Evolutionary conservation across 2,113 vertebrate species (phyloP).

Genomic region (Ceuthmochares aereus): DNA sequence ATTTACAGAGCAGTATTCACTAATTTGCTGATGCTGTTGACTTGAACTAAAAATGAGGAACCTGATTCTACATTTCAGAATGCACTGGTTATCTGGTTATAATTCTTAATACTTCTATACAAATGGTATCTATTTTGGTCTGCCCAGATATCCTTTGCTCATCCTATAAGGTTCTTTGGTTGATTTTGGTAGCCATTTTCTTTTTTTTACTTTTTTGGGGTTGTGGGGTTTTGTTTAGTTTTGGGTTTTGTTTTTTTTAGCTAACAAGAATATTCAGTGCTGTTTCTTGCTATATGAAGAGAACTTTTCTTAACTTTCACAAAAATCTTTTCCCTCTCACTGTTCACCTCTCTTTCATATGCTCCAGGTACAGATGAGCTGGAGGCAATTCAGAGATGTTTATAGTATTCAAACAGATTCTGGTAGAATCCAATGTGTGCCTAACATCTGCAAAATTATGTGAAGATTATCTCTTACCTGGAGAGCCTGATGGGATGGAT

Average conservation of each 20-base stretch:
- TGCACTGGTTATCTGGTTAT: background rate
- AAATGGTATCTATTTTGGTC: background rate
- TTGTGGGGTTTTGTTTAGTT: background rate
- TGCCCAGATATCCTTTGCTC: background rate
- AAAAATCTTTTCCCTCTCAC: background rate
- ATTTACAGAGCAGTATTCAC: background rate
- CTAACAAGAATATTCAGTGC: background rate
- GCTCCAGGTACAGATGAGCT: background rate
- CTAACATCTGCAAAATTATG: background rate
- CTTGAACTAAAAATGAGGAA: background rate
- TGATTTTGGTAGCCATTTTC: background rate
- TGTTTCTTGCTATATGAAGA: conserved; percentile 12
- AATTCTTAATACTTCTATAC: background rate
- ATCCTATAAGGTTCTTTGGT: background rate
- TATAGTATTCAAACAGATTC: background rate
- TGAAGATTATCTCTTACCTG: background rate
- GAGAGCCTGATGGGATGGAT: background rate
- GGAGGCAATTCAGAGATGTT: background rate
- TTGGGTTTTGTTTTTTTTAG: background rate
- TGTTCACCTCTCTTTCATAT: background rate
- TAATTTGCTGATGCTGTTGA: background rate
- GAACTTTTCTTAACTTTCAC: background rate
- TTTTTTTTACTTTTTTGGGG: background rate
- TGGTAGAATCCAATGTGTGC: background rate
- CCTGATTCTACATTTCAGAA: conserved; percentile 7